Evolutionary conservation across 2,113 vertebrate genomes (phyloP).

Genomic region (Sander lucioperca): DNA sequence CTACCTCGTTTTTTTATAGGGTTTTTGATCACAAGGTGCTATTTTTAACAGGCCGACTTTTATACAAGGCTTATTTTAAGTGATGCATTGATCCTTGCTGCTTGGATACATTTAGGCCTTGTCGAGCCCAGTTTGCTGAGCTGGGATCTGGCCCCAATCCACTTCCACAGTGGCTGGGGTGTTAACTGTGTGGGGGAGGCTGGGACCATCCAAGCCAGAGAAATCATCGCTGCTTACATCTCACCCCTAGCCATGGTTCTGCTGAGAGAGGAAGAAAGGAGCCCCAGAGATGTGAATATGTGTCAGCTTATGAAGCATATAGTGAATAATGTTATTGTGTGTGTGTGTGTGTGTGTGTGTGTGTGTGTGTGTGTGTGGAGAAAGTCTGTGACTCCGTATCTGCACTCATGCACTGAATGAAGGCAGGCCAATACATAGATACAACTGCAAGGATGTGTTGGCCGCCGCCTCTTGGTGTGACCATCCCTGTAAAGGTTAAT

Average conservation of each 20-base stretch:
- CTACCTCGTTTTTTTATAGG: no score
- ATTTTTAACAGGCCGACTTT: slow-evolving; percentile 49
- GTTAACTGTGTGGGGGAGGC: slow-evolving; percentile 57
- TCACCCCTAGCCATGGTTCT: slow-evolving; percentile 45
- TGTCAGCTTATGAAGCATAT: slow-evolving; percentile 58
- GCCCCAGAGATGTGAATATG: slow-evolving; percentile 54
- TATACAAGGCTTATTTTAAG: slow-evolving; percentile 49
- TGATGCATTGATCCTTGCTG: slow-evolving; percentile 53
- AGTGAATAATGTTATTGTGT: slow-evolving; percentile 54
- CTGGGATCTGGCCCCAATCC: slow-evolving; percentile 53
- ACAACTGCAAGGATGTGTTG: slow-evolving; percentile 1
- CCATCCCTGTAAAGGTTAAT: slow-evolving; percentile 11
- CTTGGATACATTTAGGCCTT: slow-evolving; percentile 27
- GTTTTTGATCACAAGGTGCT: slow-evolving; percentile 58
- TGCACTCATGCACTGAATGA: slow-evolving; percentile 18
- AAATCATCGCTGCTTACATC: slow-evolving; percentile 59
- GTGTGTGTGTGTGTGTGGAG: neutral
- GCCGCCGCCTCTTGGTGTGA: neutral
- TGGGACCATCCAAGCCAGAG: slow-evolving; percentile 54
- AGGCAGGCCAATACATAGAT: slow-evolving; percentile 1
- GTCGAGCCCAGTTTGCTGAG: slow-evolving; percentile 35
- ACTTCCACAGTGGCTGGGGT: slow-evolving; percentile 53
- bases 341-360: slow-evolving; percentile 30
- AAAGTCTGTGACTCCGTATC: slow-evolving; percentile 3
- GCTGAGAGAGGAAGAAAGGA: slow-evolving; percentile 55